Percentiles rank a stretch among this genome's conserved stretches.
Evolutionary conservation across 2,888 invertebrate genomes (phyloP).

Genomic region (Spisula subtruncata): DNA sequence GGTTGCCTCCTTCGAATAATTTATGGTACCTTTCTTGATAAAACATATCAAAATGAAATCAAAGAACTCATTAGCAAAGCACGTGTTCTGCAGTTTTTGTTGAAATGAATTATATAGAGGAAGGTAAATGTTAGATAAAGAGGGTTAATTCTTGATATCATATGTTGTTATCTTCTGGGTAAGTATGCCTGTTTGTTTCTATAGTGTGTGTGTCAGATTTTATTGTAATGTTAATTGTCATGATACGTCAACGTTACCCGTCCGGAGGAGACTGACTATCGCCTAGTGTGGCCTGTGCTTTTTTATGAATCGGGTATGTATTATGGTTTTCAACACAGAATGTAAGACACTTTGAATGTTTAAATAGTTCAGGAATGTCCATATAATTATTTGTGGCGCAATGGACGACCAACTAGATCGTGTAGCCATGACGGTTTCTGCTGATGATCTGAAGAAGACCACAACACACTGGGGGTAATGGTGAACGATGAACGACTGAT

Average conservation of each 20-base stretch:
- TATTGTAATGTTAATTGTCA: not conserved
- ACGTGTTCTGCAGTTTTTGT: not conserved
- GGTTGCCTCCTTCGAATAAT: not conserved
- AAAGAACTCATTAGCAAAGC: not conserved
- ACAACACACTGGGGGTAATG: no score
- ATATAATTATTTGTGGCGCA: no score
- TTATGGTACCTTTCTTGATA: not conserved
- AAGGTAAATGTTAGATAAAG: not conserved
- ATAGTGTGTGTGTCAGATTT: not conserved
- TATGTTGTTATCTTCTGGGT: not conserved
- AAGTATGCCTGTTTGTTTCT: not conserved
- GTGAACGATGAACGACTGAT: no score
- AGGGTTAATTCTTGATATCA: not conserved
- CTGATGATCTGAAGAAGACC: no score
- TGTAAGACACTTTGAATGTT: no score
- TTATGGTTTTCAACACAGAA: no score
- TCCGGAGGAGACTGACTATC: no score
- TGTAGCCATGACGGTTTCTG: no score
- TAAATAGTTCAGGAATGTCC: no score
- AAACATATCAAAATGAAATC: not conserved
- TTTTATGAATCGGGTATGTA: no score
- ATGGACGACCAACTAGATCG: no score
- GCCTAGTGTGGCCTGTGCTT: no score
- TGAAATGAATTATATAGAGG: not conserved
- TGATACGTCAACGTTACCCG: not conserved